Conservation (phyloP, 2,888 invertebrate genomes). For the Nephrocerus scutellatus region DNA sequence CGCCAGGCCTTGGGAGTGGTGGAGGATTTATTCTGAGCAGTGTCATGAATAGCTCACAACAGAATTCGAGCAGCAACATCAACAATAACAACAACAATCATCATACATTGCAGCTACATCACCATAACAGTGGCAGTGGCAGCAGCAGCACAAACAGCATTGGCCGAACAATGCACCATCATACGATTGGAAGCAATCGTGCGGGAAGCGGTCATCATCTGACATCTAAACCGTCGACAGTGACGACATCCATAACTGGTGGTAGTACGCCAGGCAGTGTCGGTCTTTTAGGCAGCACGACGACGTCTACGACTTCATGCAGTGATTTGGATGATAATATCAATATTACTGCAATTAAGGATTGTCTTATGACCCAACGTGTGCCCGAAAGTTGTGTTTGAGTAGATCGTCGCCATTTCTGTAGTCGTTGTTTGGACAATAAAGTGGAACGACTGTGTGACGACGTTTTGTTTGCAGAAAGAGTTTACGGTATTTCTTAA, state of each 20-base stretch:
- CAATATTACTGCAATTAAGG: constrained; percentile 81
- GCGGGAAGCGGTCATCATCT: constrained; percentile 15
- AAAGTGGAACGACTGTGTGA: too few relatives aligned
- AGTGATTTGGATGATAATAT: constrained; percentile 51
- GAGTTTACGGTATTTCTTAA: too few relatives aligned
- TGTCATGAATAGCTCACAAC: constrained; percentile 23
- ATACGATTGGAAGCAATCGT: constrained; percentile 24
- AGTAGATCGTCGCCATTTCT: too few relatives aligned
- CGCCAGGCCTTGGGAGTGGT: constrained; percentile 38
- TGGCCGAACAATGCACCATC: constrained; percentile 20
- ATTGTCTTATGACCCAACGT: constrained; percentile 77
- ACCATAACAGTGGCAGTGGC: constrained; percentile 13
- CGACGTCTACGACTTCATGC: constrained; percentile 41
- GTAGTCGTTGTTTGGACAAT: too few relatives aligned
- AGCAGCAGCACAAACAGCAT: constrained; percentile 20
- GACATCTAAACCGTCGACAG: constrained; percentile 28
- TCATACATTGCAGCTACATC: constrained; percentile 24
- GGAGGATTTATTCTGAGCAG: constrained; percentile 38
- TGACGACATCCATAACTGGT: constrained; percentile 27
- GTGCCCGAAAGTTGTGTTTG: constrained; percentile 85
- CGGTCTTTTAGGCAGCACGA: constrained; percentile 35
- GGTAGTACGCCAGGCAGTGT: constrained; percentile 29
- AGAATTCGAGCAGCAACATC: constrained; percentile 21
- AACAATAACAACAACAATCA: constrained; percentile 24
- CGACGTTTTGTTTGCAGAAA: too few relatives aligned